Evolutionary conservation across 2,113 vertebrate species (phyloP), one percentile per base, ranked within the genome.

Genomic region (Leptocoma aspasia): DNA sequence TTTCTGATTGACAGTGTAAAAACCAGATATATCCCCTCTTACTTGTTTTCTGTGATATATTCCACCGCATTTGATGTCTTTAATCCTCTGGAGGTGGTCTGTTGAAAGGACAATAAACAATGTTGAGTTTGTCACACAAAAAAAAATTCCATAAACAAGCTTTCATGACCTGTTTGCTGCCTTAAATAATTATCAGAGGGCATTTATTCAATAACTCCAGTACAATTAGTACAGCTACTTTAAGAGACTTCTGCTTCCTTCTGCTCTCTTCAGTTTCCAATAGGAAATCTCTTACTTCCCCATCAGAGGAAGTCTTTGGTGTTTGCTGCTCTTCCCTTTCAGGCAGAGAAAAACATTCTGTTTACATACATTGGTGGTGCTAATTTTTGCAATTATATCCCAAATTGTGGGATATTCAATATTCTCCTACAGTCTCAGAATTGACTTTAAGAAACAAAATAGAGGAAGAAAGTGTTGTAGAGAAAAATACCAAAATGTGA

Each of bases 61-160:
- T 99, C 99, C 35, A 96, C 88, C 0, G 77, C 85, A 60, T 96
- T 98, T 30, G 97, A 95, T 0, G 98, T 98, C 96, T 98, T 99
- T 81, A 99, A 97, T 94, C 99, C 99, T 10, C 26, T 83, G 83
- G 86, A 98, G 86, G 95, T 98, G 72, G 98, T 98, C 99, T 99
- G 93, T 45, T 82, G 60, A 70, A 89, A 63, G 47, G 37, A 73
- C 35, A 93, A 65, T 15, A 57, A 89, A 33, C 57, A 78, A 41
- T 47, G 14, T 35, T 17, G 16, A 4, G 1, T 24, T 86, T 65
- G 22, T n/a, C 42, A 66, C 21, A 49, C 7, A 56, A 64, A 42
- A 56, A 61, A 41, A 27, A 6, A 27, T 0, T 60, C 6, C 1
- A 5, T 41, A 24, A 68, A 14, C 45, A 79, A 30, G 28, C 5